Evolutionary conservation across 2,797 vertebrate species (phyloP).

Genomic region (Myripristis murdjan): DNA sequence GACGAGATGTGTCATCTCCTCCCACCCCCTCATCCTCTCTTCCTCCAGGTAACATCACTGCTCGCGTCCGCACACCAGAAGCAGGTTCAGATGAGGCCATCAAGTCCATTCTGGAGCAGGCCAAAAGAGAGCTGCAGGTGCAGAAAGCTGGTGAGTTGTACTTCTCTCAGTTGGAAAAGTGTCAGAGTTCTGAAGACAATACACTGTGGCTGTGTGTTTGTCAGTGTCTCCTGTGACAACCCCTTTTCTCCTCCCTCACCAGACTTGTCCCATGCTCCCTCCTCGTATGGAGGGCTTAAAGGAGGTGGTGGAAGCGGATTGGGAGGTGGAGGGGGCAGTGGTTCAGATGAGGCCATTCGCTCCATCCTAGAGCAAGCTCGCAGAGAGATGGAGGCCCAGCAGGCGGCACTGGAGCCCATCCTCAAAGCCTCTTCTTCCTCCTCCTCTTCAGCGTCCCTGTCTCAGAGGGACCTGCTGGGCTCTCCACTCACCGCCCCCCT

Average conservation of each 20-base stretch:
- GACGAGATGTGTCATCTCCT: slow-evolving; percentile 65
- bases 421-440: slow-evolving; percentile 91
- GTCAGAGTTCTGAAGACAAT: slow-evolving; percentile 42
- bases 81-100: slow-evolving; percentile 98
- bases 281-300: slow-evolving; percentile 88
- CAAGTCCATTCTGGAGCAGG: slow-evolving; percentile 98
- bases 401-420: slow-evolving; percentile 92
- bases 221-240: slow-evolving; percentile 20
- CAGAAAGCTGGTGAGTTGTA: slow-evolving; percentile 92
- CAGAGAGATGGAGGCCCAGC: slow-evolving; percentile 95
- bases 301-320: slow-evolving; percentile 87
- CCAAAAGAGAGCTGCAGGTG: slow-evolving; percentile 99
- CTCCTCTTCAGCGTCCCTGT: slow-evolving; percentile 85
- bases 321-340: slow-evolving; percentile 84
- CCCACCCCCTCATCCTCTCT: slow-evolving; percentile 73
- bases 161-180: slow-evolving; percentile 29
- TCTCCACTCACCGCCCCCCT: slow-evolving; percentile 82
- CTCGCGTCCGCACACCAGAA: slow-evolving; percentile 98
- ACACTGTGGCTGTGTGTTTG: slow-evolving; percentile 26
- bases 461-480: slow-evolving; percentile 77
- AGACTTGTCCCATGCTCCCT: slow-evolving; percentile 91
- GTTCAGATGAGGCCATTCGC: slow-evolving; percentile 94
- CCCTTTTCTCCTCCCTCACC: slow-evolving; percentile 71
- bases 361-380: slow-evolving; percentile 95
- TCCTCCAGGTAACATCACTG: slow-evolving; percentile 96